Percentiles rank a stretch among this genome's conserved stretches.
These are phyloP conservation scores for Puma concolor DNA, from an alignment of 2,113 vertebrate genomes.

Conservation along the genomic window DNA sequence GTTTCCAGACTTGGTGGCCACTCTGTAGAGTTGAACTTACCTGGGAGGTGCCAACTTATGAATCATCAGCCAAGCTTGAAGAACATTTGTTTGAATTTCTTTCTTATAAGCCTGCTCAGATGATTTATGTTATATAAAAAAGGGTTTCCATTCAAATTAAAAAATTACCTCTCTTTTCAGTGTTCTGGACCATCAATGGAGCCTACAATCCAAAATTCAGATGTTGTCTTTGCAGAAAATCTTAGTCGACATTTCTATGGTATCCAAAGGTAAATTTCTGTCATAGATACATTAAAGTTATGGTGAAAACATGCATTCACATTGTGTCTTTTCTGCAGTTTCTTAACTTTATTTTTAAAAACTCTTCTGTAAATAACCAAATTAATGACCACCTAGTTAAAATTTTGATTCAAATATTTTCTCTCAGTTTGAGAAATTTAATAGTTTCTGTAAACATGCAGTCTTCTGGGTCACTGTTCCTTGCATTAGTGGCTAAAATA, in stretches of 20 bases:
- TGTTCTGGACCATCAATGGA: slow-evolving; percentile 99
- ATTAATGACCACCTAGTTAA: neutral
- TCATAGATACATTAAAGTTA: slow-evolving; percentile 8
- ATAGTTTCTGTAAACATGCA: neutral
- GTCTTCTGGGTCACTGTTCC: neutral
- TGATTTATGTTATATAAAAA: slow-evolving; percentile 46
- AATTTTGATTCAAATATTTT: slow-evolving; percentile 43
- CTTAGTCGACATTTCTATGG: slow-evolving; percentile 93
- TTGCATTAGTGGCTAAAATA: neutral
- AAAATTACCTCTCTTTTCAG: slow-evolving; percentile 79
- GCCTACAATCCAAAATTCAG: slow-evolving; percentile 94
- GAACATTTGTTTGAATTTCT: slow-evolving; percentile 41
- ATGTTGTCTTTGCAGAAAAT: slow-evolving; percentile 95
- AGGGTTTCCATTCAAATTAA: slow-evolving; percentile 22
- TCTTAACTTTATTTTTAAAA: slow-evolving; percentile 50
- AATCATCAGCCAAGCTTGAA: neutral
- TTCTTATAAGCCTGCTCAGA: neutral
- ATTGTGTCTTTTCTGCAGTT: neutral
- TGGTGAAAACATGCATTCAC: neutral
- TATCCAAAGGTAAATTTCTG: slow-evolving; percentile 92
- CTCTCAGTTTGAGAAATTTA: slow-evolving; percentile 29
- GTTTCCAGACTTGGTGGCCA: neutral
- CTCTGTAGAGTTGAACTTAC: neutral
- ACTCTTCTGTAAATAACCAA: neutral
- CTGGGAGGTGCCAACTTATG: neutral